phyloP scores from a whole-genome alignment of 1,140 invertebrate genomes.

The Diorhabda carinulata region DNA sequence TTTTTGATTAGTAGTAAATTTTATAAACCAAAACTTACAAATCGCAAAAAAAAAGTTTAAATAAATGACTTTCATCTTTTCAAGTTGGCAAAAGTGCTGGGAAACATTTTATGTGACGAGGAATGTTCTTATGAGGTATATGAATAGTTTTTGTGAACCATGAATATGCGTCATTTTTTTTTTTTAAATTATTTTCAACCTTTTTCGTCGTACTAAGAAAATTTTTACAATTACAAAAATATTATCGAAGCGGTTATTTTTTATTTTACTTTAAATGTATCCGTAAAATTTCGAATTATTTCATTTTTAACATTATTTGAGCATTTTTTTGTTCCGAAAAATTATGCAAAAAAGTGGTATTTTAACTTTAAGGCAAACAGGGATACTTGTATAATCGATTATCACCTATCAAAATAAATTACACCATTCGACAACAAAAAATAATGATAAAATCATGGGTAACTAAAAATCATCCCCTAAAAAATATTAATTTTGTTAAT shows the following conservation, averaged over 20 bases:
- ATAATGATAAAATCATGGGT: no score
- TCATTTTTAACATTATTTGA: slow-evolving; percentile 13
- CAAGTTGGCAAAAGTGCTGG: no score
- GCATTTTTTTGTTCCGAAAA: slow-evolving; percentile 9
- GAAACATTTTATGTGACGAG: slow-evolving; percentile 1
- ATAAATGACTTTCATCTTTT: no score
- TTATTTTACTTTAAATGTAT: not conserved
- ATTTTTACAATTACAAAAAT: slow-evolving; percentile 3
- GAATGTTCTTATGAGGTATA: slow-evolving; percentile 32
- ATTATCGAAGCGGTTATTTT: not conserved
- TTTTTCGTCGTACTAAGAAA: slow-evolving; percentile 15
- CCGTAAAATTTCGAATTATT: slow-evolving; percentile 19
- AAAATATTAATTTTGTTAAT: no score
- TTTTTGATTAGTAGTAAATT: no score
- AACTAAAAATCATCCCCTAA: no score
- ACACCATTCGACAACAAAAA: no score
- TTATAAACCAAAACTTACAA: no score
- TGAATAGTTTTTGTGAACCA: slow-evolving; percentile 21
- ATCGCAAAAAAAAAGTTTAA: no score
- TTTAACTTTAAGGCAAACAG: not conserved
- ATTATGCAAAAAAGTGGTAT: not conserved
- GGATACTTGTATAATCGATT: not conserved
- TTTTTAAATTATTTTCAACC: not conserved
- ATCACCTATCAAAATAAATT: not conserved
- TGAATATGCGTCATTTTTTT: slow-evolving; percentile 18